Evolutionary conservation across 2,888 invertebrate genomes (phyloP).

Genomic region (Hyalella azteca): DNA sequence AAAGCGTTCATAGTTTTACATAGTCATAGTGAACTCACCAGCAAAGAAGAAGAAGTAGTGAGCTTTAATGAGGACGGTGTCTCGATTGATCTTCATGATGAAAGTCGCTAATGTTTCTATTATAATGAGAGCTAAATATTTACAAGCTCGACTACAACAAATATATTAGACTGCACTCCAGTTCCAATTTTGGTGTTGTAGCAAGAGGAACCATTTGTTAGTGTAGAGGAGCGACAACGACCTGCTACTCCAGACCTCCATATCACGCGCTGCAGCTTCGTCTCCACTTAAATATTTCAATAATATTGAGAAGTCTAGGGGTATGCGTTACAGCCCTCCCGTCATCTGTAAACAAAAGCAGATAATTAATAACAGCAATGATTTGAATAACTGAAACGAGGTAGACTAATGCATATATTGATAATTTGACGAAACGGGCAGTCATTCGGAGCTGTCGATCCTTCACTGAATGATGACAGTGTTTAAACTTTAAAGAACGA

Average conservation of each 20-base stretch:
- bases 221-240: slow-evolving; percentile 22
- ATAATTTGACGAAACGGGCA: too few relatives aligned
- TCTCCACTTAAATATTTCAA: too few relatives aligned
- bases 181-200: slow-evolving; percentile 33
- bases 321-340: too few relatives aligned
- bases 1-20: neutral
- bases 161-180: slow-evolving; percentile 4
- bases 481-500: too few relatives aligned
- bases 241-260: slow-evolving; percentile 27
- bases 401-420: too few relatives aligned
- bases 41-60: slow-evolving; percentile 37
- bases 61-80: slow-evolving; percentile 37
- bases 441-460: too few relatives aligned
- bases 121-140: slow-evolving; percentile 9
- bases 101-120: neutral
- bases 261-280: neutral
- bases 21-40: slow-evolving; percentile 27
- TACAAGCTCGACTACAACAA: neutral
- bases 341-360: too few relatives aligned
- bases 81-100: slow-evolving; percentile 37
- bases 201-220: slow-evolving; percentile 21
- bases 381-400: too few relatives aligned
- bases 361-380: too few relatives aligned
- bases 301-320: too few relatives aligned
- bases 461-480: too few relatives aligned